Evolutionary conservation across 2,797 vertebrate species (phyloP).

Genomic region (Xenops minutus): DNA sequence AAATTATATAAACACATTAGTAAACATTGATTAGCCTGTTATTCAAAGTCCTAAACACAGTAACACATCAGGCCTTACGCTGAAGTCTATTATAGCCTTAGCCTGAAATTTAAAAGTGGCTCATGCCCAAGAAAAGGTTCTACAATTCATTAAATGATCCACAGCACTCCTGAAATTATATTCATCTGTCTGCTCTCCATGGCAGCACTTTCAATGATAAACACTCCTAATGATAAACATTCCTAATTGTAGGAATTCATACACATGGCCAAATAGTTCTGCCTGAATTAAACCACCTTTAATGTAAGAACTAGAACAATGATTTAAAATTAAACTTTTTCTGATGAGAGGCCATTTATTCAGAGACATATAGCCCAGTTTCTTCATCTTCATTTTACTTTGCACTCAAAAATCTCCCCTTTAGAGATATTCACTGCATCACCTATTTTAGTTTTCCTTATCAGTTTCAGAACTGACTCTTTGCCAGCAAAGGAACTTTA

Average conservation of each 20-base stretch:
- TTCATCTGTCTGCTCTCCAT: slow-evolving; percentile 31
- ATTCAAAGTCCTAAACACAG: not conserved
- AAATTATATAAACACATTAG: not conserved
- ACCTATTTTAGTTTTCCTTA: slow-evolving; percentile 17
- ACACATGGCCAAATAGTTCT: slow-evolving; percentile 23
- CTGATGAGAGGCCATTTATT: not conserved
- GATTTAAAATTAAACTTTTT: not conserved
- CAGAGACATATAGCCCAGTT: not conserved
- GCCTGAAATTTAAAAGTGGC: slow-evolving; percentile 10
- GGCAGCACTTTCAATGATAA: slow-evolving; percentile 46
- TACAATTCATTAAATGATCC: slow-evolving; percentile 37
- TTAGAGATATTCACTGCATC: not conserved
- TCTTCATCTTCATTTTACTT: not conserved
- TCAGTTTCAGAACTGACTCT: not conserved
- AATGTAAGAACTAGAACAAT: slow-evolving; percentile 9
- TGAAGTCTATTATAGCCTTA: not conserved
- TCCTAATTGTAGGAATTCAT: slow-evolving; percentile 47
- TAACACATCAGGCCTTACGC: not conserved
- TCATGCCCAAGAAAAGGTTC: slow-evolving; percentile 12
- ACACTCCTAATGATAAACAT: not conserved
- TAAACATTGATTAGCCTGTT: not conserved
- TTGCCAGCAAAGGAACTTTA: not conserved
- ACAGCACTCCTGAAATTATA: slow-evolving; percentile 36
- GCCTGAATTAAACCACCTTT: slow-evolving; percentile 14
- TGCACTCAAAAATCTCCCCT: not conserved